Evolutionary conservation across 2,797 vertebrate species (phyloP).

Genomic region (Myotis pilosus): DNA sequence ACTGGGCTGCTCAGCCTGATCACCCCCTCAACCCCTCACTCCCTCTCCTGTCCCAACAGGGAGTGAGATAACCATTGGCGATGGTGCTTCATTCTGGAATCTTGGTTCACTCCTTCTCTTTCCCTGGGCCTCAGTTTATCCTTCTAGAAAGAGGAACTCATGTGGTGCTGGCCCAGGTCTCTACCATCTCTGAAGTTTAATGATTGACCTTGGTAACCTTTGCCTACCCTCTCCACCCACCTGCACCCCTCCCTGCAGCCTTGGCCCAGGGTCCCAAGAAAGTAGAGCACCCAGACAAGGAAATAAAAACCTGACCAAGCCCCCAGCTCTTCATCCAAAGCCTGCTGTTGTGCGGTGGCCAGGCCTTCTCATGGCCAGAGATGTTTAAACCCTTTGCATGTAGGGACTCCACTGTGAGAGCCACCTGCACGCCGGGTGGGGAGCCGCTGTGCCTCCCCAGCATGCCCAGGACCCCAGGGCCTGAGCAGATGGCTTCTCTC

Average conservation of each 20-base stretch:
- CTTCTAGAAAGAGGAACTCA: neutral
- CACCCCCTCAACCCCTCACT: rapidly evolving
- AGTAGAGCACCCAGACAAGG: neutral
- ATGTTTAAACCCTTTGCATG: constrained; percentile 68
- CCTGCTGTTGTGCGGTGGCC: neutral
- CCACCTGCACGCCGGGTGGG: neutral
- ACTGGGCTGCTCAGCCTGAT: neutral
- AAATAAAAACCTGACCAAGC: neutral
- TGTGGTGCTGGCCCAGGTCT: rapidly evolving
- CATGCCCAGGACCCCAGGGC: constrained; percentile 62
- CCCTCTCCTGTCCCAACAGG: neutral
- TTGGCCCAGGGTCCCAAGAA: neutral
- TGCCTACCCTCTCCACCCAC: neutral
- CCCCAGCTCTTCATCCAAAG: neutral
- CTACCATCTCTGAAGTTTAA: neutral
- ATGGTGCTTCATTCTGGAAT: neutral
- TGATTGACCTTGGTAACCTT: neutral
- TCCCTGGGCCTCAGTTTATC: neutral
- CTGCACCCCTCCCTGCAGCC: neutral
- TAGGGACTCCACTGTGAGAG: constrained; percentile 40
- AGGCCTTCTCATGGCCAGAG: neutral
- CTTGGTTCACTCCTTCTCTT: neutral
- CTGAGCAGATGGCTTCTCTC: constrained; percentile 81
- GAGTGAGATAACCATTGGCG: neutral
- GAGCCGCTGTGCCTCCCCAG: constrained; percentile 69